Evolutionary conservation across 2,797 vertebrate species (phyloP).

Genomic region (Scolopax bukidnonensis): DNA sequence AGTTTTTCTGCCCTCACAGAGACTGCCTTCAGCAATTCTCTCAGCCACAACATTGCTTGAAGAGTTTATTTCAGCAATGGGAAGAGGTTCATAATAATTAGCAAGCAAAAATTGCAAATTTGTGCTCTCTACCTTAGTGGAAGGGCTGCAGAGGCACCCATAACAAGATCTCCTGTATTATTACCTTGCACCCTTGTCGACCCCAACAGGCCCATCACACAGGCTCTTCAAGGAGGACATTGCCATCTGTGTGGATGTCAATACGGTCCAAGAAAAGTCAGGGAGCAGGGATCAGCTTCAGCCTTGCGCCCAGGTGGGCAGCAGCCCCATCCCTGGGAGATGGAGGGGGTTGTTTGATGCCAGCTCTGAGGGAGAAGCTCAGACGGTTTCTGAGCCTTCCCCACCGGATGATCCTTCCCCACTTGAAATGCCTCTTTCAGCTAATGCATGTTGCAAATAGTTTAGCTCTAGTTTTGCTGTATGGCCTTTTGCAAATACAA

Average conservation of each 20-base stretch:
- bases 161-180: not conserved
- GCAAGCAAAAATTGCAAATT: not conserved
- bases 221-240: not conserved
- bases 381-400: rapidly evolving
- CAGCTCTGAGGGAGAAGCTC: not conserved
- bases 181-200: rapidly evolving
- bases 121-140: not conserved
- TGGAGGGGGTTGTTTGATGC: not conserved
- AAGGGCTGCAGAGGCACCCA: not conserved
- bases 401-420: not conserved
- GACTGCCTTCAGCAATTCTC: not conserved
- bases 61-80: not conserved
- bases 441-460: not conserved
- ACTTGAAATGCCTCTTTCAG: not conserved
- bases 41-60: rapidly evolving
- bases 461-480: constrained; percentile 27
- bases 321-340: not conserved
- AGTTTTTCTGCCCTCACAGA: not conserved
- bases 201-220: not conserved
- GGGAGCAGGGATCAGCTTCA: not conserved
- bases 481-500: constrained; percentile 12
- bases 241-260: rapidly evolving
- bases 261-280: not conserved
- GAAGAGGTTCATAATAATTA: not conserved
- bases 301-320: not conserved